These are phyloP conservation scores for Drosophila anomelani DNA, from an alignment of 2,888 invertebrate genomes.

Conservation along the genomic window DNA sequence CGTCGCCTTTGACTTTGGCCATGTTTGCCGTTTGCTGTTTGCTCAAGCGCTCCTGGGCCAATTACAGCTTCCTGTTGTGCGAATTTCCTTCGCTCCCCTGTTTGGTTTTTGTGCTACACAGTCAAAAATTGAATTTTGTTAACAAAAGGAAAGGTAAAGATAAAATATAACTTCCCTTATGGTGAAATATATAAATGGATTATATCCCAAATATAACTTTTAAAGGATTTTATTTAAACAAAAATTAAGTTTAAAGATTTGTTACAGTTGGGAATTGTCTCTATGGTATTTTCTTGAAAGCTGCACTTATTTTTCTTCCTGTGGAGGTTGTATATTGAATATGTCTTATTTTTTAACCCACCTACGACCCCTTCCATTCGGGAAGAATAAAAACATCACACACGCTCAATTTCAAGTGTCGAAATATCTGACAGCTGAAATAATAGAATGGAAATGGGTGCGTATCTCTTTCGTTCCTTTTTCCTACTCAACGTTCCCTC, in stretches of 20 bases:
- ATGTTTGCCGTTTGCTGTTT: constrained; percentile 44
- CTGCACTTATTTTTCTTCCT: constrained; percentile 18
- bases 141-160: neutral
- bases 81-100: constrained; percentile 35
- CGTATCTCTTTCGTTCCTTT: constrained; percentile 11
- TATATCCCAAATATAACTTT: neutral
- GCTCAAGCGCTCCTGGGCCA: constrained; percentile 60
- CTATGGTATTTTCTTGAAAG: neutral
- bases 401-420: constrained; percentile 75
- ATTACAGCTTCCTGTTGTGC: constrained; percentile 75
- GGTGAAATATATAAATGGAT: neutral
- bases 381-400: constrained; percentile 64
- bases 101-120: constrained; percentile 14
- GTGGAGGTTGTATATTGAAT: constrained; percentile 38
- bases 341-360: constrained; percentile 44
- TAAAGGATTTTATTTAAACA: too few species aligned
- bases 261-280: neutral
- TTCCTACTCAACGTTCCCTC: constrained; percentile 15
- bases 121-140: neutral
- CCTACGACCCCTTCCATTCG: constrained; percentile 48
- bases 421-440: constrained; percentile 76
- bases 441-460: constrained; percentile 64
- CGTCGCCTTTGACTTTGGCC: constrained; percentile 24
- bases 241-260: neutral
- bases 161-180: too few species aligned